Evolutionary conservation across 2,888 invertebrate species (phyloP), one percentile per base, ranked within the genome.

Genomic region (Acleris holmiana): DNA sequence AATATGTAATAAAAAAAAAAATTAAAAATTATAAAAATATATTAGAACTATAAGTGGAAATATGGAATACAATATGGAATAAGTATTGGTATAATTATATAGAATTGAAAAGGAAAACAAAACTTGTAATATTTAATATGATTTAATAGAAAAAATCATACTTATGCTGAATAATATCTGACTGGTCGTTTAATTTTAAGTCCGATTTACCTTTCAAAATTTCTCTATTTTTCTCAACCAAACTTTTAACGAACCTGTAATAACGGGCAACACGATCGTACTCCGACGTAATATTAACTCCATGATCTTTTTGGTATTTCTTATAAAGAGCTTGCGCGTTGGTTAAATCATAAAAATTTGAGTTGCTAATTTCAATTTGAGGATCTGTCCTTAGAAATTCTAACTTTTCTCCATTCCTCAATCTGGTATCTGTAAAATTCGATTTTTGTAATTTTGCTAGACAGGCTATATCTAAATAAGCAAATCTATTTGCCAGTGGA

Each of bases 191-290:
- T 18, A 84, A 69, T 0, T 41, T 48, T 35, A 2, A 55, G 67
- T 18, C 67, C 44, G 50, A 56, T 50, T 72, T 56, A 0, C 80
- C 83, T 1, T 68, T 61, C 54, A 79, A 75, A 57, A 74, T 76
- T 15, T 76, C 71, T 66, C 71, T 76, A 67, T 88, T 88, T 2
- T 77, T 68, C 44, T 86, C 82, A 0, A 77, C 77, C 1, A 87
- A 66, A 0, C 82, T 81, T 74, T 86, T 88, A 1, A 86, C 67
- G 68, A 89, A 89, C 67, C 82, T 81, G 47, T 80, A 82, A 68
- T 76, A 86, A 48, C 76, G 77, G 4, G 76, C 59, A 3, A 62
- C 64, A 0, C 70, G 68, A 0, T 79, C 70, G 3, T 46, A 41
- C 48, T 74, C 69, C 19, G 73, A 79, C 0, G 74, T 76, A 2